Percentiles rank a stretch among this genome's conserved stretches.
These are phyloP conservation scores for Scaptodrosophila lebanonensis DNA, from an alignment of 1,140 invertebrate species.

Conservation along the genomic window DNA sequence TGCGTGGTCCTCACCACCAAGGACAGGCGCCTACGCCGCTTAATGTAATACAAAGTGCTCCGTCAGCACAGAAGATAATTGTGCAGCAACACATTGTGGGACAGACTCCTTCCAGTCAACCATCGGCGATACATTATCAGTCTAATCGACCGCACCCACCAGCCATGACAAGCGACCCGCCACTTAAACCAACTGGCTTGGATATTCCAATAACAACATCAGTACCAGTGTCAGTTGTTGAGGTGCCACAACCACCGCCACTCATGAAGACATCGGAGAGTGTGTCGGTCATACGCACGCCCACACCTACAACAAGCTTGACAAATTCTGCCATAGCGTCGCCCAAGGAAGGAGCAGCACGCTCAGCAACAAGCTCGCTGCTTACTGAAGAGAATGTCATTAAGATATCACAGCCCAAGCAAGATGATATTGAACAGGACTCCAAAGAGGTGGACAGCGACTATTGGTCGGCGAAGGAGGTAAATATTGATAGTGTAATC, in stretches of 20 bases:
- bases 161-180: conserved; percentile 32
- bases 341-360: conserved; percentile 20
- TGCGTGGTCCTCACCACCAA: conserved; percentile 9
- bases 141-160: background rate
- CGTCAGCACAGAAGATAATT: conserved; percentile 46
- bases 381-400: conserved; percentile 71
- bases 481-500: conserved; percentile 86
- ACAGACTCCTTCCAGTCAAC: background rate
- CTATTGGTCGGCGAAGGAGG: conserved; percentile 86
- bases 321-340: conserved; percentile 27
- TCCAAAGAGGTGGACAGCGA: conserved; percentile 84
- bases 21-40: conserved; percentile 26
- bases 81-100: conserved; percentile 63
- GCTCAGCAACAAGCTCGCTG: conserved; percentile 32
- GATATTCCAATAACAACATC: conserved; percentile 7
- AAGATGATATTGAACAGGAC: conserved; percentile 65
- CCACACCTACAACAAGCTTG: conserved; percentile 48
- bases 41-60: conserved; percentile 61
- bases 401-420: conserved; percentile 73
- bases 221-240: background rate
- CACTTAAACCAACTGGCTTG: conserved; percentile 25
- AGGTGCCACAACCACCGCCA: background rate
- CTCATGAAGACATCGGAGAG: conserved; percentile 53
- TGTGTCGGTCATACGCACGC: conserved; percentile 63
- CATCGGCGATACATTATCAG: conserved; percentile 30